Evolutionary conservation across 2,797 vertebrate genomes (phyloP), one percentile per base, ranked within the genome.

Genomic region (Sebastes trivittatus): DNA sequence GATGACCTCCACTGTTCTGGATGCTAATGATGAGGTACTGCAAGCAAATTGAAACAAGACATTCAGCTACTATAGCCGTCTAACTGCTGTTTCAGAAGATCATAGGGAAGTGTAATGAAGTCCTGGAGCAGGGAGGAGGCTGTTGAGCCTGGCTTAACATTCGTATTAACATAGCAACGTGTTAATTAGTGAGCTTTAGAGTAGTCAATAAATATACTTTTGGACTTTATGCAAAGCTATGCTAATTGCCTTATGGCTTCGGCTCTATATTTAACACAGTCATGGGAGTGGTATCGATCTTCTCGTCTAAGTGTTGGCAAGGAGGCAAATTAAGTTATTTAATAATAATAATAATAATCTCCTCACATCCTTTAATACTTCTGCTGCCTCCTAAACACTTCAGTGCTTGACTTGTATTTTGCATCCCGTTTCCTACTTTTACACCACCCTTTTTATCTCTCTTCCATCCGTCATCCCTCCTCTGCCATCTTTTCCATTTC

Each of bases 401-500:
- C 3, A 61, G 34, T n/a, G 22, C 60, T 56, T 2, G 2, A 59
- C 1, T 27, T 69, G 29, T 46, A 42, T 14, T 54, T 75, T 77
- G n/a, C 10, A 27, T 27, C 25, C 4, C 25, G 25, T 27, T 29
- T 52, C 2, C 13, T 23, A n/a, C 6, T 59, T 30, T 63, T 58
- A 38, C 11, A 34, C 1, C 38, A 42, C 38, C 38, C 38, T 42
- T 42, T 42, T 6, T 7, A 42, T 42, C 38, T 42, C 5, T 42
- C 38, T 42, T 42, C 61, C n/a, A 62, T 25, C 55, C 32, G 27
- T 11, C 55, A 63, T n/a, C 23, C 38, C 38, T 5, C 14, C 38
- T 70, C 75, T 11, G 56, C 13, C 62, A 18, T 62, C 20, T 54
- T 76, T 65, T 63, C 56, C 59, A 38, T 75, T 78, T 80, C 68